Evolutionary conservation across 2,888 invertebrate genomes (phyloP).

Genomic region (Thymelicus acteon): DNA sequence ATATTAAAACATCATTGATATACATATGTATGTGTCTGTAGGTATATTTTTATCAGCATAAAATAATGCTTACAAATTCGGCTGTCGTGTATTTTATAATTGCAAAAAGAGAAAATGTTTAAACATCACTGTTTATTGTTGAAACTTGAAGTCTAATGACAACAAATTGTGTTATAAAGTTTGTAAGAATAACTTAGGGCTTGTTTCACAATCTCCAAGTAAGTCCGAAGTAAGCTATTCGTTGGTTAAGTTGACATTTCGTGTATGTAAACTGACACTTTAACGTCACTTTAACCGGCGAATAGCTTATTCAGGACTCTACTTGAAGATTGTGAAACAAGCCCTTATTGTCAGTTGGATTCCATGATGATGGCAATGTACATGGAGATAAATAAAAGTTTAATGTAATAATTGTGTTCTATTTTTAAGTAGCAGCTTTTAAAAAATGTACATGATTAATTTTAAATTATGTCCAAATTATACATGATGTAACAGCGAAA

Average conservation of each 20-base stretch:
- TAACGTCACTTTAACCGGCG: no score
- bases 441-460: no score
- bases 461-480: no score
- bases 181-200: neutral
- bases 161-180: neutral
- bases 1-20: no score
- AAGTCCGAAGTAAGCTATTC: no score
- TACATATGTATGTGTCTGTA: neutral
- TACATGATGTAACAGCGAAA: no score
- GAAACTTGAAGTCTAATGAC: neutral
- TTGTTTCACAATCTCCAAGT: no score
- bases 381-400: neutral
- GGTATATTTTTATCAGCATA: neutral
- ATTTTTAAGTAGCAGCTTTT: constrained; percentile 1
- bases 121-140: neutral
- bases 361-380: neutral
- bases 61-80: neutral
- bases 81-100: neutral
- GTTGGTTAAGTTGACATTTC: no score
- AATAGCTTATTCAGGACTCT: no score
- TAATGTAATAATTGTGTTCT: neutral
- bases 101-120: no score
- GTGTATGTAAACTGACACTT: no score
- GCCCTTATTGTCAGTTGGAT: neutral
- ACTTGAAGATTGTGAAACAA: no score